Percentiles rank a stretch among this genome's conserved stretches.
phyloP scores from a whole-genome alignment of 1,140 invertebrate species.

The honey bee (Apis mellifera) region Amel_HAv3.1 CM009931.2:23941501-23942000 shows the following conservation, averaged over 20 bases:
- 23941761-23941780: not conserved
- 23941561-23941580: conserved; percentile 57
- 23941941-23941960: too few species aligned
- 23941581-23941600: conserved; percentile 51
- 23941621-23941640: conserved; percentile 67
- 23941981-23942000: not conserved
- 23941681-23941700: not conserved
- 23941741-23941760: not conserved
- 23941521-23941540: conserved; percentile 21
- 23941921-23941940: too few species aligned
- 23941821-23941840: too few species aligned
- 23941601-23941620: conserved; percentile 63
- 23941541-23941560: conserved; percentile 8
- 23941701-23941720: not conserved
- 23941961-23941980: too few species aligned
- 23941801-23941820: not conserved
- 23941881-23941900: too few species aligned
- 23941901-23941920: too few species aligned
- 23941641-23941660: not conserved
- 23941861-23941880: too few species aligned
- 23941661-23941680: not conserved
- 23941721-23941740: not conserved
- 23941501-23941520: conserved; percentile 18
- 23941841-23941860: too few species aligned
- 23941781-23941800: not conserved